phyloP scores from a whole-genome alignment of 2,113 vertebrate genomes.

The Micromys minutus region DNA sequence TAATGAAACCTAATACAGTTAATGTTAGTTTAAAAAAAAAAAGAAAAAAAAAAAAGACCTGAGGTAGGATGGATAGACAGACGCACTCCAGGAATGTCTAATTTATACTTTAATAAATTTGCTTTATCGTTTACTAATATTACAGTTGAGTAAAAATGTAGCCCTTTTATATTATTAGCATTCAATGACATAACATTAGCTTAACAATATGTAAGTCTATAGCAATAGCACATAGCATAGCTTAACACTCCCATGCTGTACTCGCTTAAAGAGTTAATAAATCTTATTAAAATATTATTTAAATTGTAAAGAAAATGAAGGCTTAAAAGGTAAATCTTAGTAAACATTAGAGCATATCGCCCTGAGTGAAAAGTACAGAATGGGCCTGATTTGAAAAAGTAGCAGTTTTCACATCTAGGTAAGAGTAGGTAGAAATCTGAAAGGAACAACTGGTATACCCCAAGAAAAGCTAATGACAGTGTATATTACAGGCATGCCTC shows the following conservation, averaged over 20 bases:
- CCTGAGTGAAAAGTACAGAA: not conserved
- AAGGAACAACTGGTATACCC: not conserved
- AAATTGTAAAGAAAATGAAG: slow-evolving; percentile 30
- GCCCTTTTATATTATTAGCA: slow-evolving; percentile 2
- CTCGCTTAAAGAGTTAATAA: slow-evolving; percentile 21
- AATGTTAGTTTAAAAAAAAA: not conserved
- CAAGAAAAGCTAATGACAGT: not conserved
- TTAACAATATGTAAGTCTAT: not conserved
- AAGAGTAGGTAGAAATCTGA: not conserved
- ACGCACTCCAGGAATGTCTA: not conserved
- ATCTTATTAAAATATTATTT: slow-evolving; percentile 34
- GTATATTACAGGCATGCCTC: not conserved
- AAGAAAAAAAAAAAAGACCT: not conserved
- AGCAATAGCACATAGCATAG: not conserved
- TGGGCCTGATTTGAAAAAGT: slow-evolving; percentile 30
- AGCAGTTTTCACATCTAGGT: not conserved
- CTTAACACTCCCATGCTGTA: not conserved
- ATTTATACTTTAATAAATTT: slow-evolving; percentile 51
- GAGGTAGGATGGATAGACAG: not conserved
- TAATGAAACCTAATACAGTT: not conserved
- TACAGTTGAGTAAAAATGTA: slow-evolving; percentile 1
- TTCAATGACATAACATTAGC: not conserved
- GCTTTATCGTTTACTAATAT: slow-evolving; percentile 31
- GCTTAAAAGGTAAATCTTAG: not conserved
- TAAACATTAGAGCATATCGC: not conserved